These are phyloP conservation scores for Coregonus sp. DNA, from an alignment of 2,797 vertebrate species.

Conservation along the genomic window DNA sequence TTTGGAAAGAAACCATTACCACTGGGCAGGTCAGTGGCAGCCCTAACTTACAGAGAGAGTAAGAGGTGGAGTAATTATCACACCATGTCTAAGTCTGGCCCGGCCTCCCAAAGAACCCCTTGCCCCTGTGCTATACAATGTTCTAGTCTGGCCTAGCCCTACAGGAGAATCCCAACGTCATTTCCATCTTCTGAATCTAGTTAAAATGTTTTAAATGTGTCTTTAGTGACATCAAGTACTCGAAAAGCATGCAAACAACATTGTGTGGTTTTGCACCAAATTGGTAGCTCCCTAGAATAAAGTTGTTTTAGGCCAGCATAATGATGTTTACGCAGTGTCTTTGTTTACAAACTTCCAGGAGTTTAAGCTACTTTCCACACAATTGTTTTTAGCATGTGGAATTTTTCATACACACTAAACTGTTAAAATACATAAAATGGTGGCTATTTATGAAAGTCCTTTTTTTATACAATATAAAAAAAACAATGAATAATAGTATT, in stretches of 20 bases:
- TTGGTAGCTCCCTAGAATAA: not conserved
- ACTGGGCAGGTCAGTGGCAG: slow-evolving; percentile 50
- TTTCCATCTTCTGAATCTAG: not conserved
- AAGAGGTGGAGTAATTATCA: slow-evolving; percentile 62
- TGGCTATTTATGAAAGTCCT: not conserved
- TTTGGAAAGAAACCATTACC: slow-evolving; percentile 59
- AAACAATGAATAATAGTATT: not conserved
- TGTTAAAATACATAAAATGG: not conserved
- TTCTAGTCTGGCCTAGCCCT: not conserved
- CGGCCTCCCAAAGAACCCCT: slow-evolving; percentile 17
- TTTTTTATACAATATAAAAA: not conserved
- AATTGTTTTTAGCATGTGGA: not conserved
- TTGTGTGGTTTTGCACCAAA: too few species aligned
- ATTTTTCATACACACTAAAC: not conserved
- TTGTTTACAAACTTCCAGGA: not conserved
- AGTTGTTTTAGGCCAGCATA: too few species aligned
- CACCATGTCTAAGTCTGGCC: slow-evolving; percentile 38
- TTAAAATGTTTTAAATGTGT: not conserved
- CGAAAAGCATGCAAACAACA: too few species aligned
- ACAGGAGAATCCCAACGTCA: not conserved
- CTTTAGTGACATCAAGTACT: not conserved
- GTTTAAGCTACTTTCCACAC: not conserved
- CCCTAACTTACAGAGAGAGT: slow-evolving; percentile 59
- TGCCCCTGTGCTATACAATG: not conserved
- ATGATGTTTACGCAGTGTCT: too few species aligned